These are phyloP conservation scores for Pelochelys cantorii DNA, from an alignment of 2,797 vertebrate species.

Conservation along the genomic window DNA sequence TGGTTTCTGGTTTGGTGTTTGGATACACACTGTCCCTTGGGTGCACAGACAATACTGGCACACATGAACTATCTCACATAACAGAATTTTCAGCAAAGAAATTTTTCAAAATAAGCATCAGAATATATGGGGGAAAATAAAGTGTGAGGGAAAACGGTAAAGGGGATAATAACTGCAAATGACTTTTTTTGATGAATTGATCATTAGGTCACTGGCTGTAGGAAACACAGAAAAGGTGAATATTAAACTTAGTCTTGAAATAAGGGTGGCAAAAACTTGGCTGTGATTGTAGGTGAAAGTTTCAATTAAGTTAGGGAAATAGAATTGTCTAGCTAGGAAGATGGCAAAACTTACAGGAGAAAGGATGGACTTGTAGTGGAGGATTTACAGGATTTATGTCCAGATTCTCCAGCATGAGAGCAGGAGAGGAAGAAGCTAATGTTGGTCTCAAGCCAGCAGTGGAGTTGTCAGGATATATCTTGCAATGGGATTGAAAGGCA, in stretches of 20 bases:
- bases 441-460: background rate
- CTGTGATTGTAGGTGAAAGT: background rate
- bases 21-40: background rate
- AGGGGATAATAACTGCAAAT: background rate
- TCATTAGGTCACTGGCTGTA: background rate
- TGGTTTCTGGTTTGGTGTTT: conserved; percentile 32
- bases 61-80: background rate
- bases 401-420: background rate
- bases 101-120: background rate
- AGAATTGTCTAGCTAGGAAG: background rate
- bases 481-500: background rate
- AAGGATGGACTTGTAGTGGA: background rate
- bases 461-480: background rate
- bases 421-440: background rate
- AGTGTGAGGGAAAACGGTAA: background rate
- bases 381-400: background rate
- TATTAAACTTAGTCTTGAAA: background rate
- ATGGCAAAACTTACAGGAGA: background rate
- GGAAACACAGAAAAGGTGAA: background rate
- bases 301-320: background rate
- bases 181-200: background rate
- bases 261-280: background rate
- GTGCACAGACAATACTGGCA: background rate
- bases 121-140: background rate
- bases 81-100: background rate